Percentiles rank a stretch among this genome's conserved stretches.
These are phyloP conservation scores for Gasteruption jaculator DNA, from an alignment of 2,888 invertebrate species.

Conservation along the genomic window DNA sequence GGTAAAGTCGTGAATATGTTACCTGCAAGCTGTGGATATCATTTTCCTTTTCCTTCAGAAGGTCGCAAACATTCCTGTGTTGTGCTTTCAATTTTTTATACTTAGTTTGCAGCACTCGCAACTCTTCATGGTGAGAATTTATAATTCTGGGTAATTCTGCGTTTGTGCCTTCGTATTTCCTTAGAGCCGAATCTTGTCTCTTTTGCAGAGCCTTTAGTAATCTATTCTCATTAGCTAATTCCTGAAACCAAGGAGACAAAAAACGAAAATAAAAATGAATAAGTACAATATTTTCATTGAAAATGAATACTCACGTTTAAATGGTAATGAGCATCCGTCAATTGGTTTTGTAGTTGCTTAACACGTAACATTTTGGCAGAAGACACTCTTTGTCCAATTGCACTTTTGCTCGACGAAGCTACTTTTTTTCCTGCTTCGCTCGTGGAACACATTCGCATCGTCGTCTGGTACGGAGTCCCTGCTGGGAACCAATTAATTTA, in stretches of 20 bases:
- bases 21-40: slow-evolving; percentile 61
- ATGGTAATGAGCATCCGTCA: slow-evolving; percentile 75
- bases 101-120: slow-evolving; percentile 66
- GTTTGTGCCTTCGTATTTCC: slow-evolving; percentile 73
- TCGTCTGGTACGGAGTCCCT: too few relatives aligned
- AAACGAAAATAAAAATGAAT: slow-evolving; percentile 13
- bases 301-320: slow-evolving; percentile 58
- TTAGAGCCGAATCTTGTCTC: slow-evolving; percentile 73
- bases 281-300: slow-evolving; percentile 47
- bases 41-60: slow-evolving; percentile 66
- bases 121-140: slow-evolving; percentile 74
- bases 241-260: slow-evolving; percentile 49
- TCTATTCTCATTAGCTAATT: slow-evolving; percentile 69
- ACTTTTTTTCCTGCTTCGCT: too few relatives aligned
- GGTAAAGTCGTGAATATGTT: slow-evolving; percentile 14
- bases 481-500: too few relatives aligned
- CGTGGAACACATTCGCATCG: too few relatives aligned
- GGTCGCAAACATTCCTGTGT: slow-evolving; percentile 61
- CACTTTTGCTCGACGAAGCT: slow-evolving; percentile 32
- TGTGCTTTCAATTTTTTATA: slow-evolving; percentile 64
- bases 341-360: slow-evolving; percentile 74
- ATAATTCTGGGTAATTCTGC: slow-evolving; percentile 74
- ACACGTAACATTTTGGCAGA: slow-evolving; percentile 73
- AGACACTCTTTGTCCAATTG: slow-evolving; percentile 60
- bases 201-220: slow-evolving; percentile 72